Evolutionary conservation across 2,797 vertebrate species (phyloP).

Genomic region (Anolis apletophallus): DNA sequence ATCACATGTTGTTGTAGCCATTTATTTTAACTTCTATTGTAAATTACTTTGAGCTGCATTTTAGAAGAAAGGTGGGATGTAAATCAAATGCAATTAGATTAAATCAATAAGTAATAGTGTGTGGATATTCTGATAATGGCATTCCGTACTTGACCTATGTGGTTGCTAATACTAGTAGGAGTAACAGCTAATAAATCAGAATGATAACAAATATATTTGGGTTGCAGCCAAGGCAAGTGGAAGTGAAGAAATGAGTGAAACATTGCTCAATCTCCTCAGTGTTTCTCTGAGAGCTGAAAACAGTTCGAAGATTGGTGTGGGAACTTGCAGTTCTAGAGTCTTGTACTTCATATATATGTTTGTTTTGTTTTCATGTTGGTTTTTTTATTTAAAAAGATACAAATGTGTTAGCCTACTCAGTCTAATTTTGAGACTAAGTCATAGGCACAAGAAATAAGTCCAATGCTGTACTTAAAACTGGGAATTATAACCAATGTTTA

Average conservation of each 20-base stretch:
- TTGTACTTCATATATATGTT: background rate
- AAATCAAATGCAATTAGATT: too few relatives aligned
- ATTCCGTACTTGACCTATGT: background rate
- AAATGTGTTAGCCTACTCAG: background rate
- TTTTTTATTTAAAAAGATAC: background rate
- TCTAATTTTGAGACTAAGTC: background rate
- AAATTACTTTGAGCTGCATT: too few relatives aligned
- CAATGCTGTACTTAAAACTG: background rate
- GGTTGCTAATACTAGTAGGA: background rate
- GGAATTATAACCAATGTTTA: background rate
- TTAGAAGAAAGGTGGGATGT: too few relatives aligned
- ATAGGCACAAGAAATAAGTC: background rate
- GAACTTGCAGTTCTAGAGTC: background rate
- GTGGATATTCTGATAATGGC: background rate
- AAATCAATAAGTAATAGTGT: background rate
- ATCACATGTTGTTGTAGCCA: too few relatives aligned
- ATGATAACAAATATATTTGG: background rate
- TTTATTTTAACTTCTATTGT: too few relatives aligned
- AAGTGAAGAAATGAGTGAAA: background rate
- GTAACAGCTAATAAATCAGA: background rate
- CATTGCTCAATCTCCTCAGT: background rate
- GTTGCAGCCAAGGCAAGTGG: background rate
- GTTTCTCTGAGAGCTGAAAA: background rate
- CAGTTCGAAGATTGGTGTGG: background rate
- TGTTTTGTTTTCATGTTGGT: too few relatives aligned